phyloP scores from a whole-genome alignment of 2,888 invertebrate genomes.

The Pristionchus maxplancki region DNA sequence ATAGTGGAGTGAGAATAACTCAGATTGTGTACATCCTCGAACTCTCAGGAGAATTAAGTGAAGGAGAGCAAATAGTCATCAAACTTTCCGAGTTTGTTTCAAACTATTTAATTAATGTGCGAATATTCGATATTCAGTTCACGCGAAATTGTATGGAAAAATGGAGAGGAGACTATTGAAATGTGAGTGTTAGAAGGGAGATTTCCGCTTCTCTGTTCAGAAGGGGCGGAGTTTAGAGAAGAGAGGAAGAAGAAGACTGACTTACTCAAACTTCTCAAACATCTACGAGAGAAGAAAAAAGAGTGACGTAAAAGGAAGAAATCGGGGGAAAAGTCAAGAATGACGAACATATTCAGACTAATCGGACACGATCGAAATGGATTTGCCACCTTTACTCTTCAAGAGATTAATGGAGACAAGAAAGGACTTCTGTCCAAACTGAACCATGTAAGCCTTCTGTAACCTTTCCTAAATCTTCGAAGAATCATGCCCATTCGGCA shows the following conservation, averaged over 20 bases:
- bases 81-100: conserved; percentile 17
- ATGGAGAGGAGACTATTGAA: conserved; percentile 4
- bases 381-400: neutral
- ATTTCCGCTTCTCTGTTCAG: neutral
- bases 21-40: conserved; percentile 1
- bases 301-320: neutral
- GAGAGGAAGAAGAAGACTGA: neutral
- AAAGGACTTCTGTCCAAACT: neutral
- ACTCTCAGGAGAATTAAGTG: neutral
- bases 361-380: conserved; percentile 5
- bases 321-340: neutral
- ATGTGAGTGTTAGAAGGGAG: conserved; percentile 39
- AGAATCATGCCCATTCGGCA: no score
- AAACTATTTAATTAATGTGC: neutral
- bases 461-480: no score
- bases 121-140: neutral
- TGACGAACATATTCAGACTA: neutral
- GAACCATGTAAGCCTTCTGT: neutral
- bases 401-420: conserved; percentile 2
- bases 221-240: neutral
- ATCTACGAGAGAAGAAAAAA: neutral
- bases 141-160: neutral
- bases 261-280: conserved; percentile 12
- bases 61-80: conserved; percentile 1
- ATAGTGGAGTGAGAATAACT: neutral